Evolutionary conservation across 1,140 invertebrate genomes (phyloP).

Genomic region (Physella acuta): DNA sequence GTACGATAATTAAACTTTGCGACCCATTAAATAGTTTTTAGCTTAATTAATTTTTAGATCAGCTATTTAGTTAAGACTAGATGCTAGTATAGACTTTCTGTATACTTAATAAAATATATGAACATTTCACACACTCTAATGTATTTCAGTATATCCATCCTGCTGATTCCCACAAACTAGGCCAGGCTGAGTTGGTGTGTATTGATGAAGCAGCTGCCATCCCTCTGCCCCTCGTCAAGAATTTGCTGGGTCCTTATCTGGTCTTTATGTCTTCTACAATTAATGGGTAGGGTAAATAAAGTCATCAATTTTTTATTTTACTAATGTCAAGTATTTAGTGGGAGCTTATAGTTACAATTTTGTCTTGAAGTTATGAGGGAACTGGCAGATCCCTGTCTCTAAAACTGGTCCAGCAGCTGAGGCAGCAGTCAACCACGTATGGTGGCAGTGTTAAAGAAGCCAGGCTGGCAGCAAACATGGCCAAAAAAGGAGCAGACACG

Average conservation of each 20-base stretch:
- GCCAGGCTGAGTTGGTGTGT: constrained; percentile 90
- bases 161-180: constrained; percentile 80
- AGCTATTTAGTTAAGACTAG: too few species aligned
- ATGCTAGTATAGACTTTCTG: too few species aligned
- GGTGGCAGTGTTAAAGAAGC: constrained; percentile 39
- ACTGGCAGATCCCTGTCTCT: constrained; percentile 93
- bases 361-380: constrained; percentile 80
- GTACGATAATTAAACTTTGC: too few species aligned
- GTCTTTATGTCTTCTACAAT: constrained; percentile 97
- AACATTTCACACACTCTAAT: too few species aligned
- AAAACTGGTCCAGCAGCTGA: constrained; percentile 89
- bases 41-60: too few species aligned
- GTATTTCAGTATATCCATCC: constrained; percentile 86
- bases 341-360: not conserved
- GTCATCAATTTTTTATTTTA: not conserved
- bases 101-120: too few species aligned
- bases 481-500: constrained; percentile 40
- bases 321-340: not conserved
- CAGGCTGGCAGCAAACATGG: constrained; percentile 41
- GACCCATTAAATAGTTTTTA: too few species aligned
- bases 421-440: constrained; percentile 66
- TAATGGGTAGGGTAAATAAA: constrained; percentile 69
- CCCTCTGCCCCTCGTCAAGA: constrained; percentile 88
- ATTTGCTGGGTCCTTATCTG: constrained; percentile 87
- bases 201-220: constrained; percentile 99